A percentile compares a stretch with the other conserved stretches of the same genome.
Evolutionary conservation across 2,113 vertebrate genomes (phyloP).

Genomic region (Apteryx owenii): DNA sequence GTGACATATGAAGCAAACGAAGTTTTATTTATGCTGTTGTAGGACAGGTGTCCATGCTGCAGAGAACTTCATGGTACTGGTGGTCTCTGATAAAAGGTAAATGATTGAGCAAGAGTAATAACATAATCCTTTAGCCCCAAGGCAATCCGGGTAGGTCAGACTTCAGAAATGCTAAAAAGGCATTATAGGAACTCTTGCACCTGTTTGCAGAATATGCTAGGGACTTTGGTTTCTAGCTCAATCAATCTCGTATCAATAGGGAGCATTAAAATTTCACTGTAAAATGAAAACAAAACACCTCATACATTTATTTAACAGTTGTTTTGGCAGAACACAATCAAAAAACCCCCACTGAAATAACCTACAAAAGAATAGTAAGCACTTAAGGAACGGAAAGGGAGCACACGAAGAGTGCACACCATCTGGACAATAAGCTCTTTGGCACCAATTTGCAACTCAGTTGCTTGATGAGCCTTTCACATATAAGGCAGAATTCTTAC

Average conservation of each 20-base stretch:
- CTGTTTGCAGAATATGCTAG: neutral
- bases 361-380: constrained; percentile 23
- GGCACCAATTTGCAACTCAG: neutral
- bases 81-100: neutral
- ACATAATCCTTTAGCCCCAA: neutral
- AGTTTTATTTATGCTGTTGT: neutral
- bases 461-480: neutral
- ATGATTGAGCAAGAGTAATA: neutral
- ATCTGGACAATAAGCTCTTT: constrained; percentile 29
- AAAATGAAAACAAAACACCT: constrained; percentile 15
- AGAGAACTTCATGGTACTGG: neutral
- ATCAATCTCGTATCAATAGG: neutral
- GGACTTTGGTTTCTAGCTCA: neutral
- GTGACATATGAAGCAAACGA: neutral
- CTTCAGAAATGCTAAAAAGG: neutral
- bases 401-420: neutral
- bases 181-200: neutral
- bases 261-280: neutral
- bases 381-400: neutral
- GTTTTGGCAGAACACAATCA: constrained; percentile 19
- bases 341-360: neutral
- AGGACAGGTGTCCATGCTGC: neutral
- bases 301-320: constrained; percentile 45
- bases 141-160: neutral
- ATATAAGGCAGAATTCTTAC: constrained; percentile 4